These are phyloP conservation scores for Sorex maritimensis DNA, from an alignment of 2,797 vertebrate species.

Conservation along the genomic window DNA sequence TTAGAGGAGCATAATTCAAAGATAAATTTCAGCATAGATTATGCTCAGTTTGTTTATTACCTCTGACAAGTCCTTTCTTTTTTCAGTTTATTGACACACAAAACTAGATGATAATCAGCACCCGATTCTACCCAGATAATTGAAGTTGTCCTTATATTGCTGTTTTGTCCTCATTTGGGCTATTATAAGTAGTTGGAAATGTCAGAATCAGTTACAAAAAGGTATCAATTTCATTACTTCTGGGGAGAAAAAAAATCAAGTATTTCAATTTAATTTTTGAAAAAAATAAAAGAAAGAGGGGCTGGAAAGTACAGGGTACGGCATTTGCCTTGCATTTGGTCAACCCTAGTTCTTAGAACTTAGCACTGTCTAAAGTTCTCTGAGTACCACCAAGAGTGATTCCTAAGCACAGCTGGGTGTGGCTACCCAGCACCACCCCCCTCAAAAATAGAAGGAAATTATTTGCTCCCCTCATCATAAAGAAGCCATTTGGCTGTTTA, in stretches of 20 bases:
- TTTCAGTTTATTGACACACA: conserved; percentile 29
- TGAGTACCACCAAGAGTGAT: too few species aligned
- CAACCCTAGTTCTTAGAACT: too few species aligned
- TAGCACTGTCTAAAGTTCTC: too few species aligned
- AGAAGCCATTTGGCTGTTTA: background rate
- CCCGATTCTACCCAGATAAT: conserved; percentile 52
- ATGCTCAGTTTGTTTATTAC: conserved; percentile 35
- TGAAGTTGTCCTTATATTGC: background rate
- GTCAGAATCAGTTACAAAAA: conserved; percentile 20
- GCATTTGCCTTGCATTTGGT: too few species aligned
- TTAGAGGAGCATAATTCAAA: background rate
- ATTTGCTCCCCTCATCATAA: background rate
- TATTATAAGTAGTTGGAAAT: conserved; percentile 59
- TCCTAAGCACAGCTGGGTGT: too few species aligned
- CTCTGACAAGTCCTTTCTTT: conserved; percentile 41
- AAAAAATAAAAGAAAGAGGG: too few species aligned
- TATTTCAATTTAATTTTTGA: conserved; percentile 7
- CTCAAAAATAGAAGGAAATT: background rate
- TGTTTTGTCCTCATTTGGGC: conserved; percentile 33
- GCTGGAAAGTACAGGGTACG: too few species aligned
- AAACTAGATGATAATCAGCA: conserved; percentile 44
- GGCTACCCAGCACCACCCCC: background rate
- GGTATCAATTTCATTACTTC: conserved; percentile 49
- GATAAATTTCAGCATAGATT: conserved; percentile 60
- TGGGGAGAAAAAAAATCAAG: background rate